Percentiles rank a stretch among this genome's conserved stretches.
These are phyloP conservation scores for Stictonetta naevosa DNA, from an alignment of 2,113 vertebrate genomes.

Conservation along the genomic window DNA sequence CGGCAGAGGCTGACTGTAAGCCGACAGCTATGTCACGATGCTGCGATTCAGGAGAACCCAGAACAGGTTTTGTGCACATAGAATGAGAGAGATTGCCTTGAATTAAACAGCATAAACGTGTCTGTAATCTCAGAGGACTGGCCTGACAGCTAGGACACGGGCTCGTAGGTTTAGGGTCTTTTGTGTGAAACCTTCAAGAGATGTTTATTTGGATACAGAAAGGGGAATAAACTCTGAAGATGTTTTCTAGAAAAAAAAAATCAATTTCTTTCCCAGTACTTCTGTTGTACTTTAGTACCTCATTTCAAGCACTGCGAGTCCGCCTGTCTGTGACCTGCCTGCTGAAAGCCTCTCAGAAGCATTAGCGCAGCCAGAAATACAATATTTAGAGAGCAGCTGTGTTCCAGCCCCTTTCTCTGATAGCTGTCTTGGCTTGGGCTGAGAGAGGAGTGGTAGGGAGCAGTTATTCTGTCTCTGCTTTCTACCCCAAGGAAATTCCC, in stretches of 20 bases:
- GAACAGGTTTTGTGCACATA: not conserved
- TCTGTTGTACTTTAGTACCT: not conserved
- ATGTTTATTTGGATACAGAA: not conserved
- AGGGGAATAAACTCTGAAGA: not conserved
- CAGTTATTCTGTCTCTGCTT: not conserved
- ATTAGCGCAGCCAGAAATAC: not conserved
- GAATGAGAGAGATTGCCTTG: not conserved
- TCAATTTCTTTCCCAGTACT: not conserved
- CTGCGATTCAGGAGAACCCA: not conserved
- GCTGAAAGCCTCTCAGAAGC: not conserved
- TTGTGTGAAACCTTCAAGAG: not conserved
- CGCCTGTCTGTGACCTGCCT: not conserved
- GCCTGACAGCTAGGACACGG: not conserved
- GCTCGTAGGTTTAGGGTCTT: not conserved
- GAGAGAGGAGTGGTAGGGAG: not conserved
- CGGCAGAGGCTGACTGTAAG: not conserved
- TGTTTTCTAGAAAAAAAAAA: not conserved
- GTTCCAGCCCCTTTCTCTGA: slow-evolving; percentile 29
- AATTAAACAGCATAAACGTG: not conserved
- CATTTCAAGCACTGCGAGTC: not conserved
- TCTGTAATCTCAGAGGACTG: not conserved
- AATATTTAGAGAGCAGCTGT: not conserved
- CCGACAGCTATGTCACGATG: not conserved
- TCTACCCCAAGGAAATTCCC: not conserved
- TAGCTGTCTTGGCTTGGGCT: not conserved